These are phyloP conservation scores for Gallinago stenura DNA, from an alignment of 2,797 vertebrate species.

Conservation along the genomic window DNA sequence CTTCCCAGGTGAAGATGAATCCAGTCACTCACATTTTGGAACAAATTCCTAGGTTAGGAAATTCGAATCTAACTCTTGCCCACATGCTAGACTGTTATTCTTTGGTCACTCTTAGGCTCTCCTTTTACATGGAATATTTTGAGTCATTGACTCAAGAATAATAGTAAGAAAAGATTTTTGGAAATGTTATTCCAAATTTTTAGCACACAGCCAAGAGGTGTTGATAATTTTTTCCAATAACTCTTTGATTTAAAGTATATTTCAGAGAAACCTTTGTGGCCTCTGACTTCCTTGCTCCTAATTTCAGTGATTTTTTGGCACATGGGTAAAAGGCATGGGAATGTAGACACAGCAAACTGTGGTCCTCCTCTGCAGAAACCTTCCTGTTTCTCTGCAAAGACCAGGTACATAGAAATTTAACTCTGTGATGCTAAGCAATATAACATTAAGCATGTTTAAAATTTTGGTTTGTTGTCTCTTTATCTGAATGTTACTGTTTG, in stretches of 20 bases:
- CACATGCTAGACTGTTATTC: not conserved
- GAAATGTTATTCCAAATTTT: not conserved
- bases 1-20: not conserved
- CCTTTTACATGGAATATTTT: not conserved
- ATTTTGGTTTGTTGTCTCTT: not conserved
- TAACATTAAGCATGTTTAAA: not conserved
- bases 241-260: not conserved
- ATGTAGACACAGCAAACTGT: not conserved
- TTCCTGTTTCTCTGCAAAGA: not conserved
- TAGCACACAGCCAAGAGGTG: not conserved
- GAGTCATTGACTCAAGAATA: not conserved
- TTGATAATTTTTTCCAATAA: not conserved
- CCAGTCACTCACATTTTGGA: not conserved
- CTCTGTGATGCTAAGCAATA: not conserved
- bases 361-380: not conserved
- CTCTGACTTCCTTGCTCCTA: not conserved
- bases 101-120: rapidly evolving
- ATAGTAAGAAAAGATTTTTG: not conserved
- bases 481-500: not conserved
- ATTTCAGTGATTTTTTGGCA: not conserved
- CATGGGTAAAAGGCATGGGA: rapidly evolving
- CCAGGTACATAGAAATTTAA: not conserved
- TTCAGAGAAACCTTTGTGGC: not conserved
- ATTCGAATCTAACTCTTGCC: not conserved
- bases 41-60: not conserved